Evolutionary conservation across 2,113 vertebrate genomes (phyloP).

Genomic region (Hypanus sabinus): DNA sequence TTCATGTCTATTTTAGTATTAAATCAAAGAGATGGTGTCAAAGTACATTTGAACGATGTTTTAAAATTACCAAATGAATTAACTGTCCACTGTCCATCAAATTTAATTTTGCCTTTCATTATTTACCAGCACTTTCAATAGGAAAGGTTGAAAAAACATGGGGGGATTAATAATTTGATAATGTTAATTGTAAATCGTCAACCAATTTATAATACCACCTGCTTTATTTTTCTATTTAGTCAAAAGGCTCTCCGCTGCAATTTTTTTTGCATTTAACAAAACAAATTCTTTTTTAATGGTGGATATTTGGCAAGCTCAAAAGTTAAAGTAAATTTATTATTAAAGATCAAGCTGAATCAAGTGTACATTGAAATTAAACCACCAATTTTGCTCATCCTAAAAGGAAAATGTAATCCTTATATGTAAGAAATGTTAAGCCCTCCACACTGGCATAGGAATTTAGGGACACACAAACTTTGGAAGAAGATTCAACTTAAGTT

Average conservation of each 20-base stretch:
- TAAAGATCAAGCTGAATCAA: not conserved
- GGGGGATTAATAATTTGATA: too few species aligned
- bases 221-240: not conserved
- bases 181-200: not conserved
- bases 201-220: not conserved
- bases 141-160: not conserved
- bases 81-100: not conserved
- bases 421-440: not conserved
- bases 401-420: not conserved
- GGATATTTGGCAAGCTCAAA: not conserved
- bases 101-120: not conserved
- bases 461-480: not conserved
- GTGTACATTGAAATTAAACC: not conserved
- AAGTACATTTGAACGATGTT: not conserved
- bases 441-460: not conserved
- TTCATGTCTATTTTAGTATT: not conserved
- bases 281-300: not conserved
- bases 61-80: not conserved
- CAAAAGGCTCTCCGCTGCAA: not conserved
- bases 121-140: too few species aligned
- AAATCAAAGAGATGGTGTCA: not conserved
- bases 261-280: not conserved
- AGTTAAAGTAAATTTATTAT: too few species aligned
- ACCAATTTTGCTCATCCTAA: not conserved
- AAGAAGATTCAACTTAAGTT: not conserved